Evolutionary conservation across 2,113 vertebrate species (phyloP), one percentile per base, ranked within the genome.

Genomic region (Solea solea): DNA sequence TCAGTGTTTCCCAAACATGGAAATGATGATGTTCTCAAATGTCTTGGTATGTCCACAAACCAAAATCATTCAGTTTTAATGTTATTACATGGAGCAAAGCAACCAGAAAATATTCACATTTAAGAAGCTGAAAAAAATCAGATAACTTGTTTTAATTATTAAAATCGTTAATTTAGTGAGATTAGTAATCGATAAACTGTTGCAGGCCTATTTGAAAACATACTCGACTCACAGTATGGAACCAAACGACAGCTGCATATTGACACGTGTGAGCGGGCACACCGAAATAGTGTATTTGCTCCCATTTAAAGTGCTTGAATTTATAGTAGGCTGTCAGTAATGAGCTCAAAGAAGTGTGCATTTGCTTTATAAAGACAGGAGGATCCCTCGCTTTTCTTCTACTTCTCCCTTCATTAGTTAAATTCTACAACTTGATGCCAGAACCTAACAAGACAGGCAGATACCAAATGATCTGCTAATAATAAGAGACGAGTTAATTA

Each of bases 401-500:
- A 11, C 14, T 64, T 69, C 27, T 40, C 49, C 14, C 27, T 62
- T 67, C 46, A 64, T 64, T 74, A 70, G 16, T 58, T 39, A 14
- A 72, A 79, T 50, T 21, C 52, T 62, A 51, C 1, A 55, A 60
- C 64, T 64, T 48, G 40, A 45, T 64, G 56, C 51, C 63, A 57
- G 73, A 5, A 57, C 10, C 7, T 49, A 46, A 14, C 15, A 54
- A 67, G 62, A 77, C 34, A 28, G 48, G 46, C 49, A 40, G 65
- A 74, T 15, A 54, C 45, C 15, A 69, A 76, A 77, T 52, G 58
- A 68, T 55, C 41, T 15, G 65, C 74, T 60, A 73, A 54, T 56
- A 49, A 40, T 51, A 42, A 25, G 27, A 62, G 59, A 80, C 62
- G 40, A 21, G 52, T 71, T 72, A 72, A 78, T 70, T 70, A 64